Percentiles rank a stretch among this genome's conserved stretches.
These are phyloP conservation scores for Leucophenga maculata DNA, from an alignment of 2,888 invertebrate species.

Conservation along the genomic window DNA sequence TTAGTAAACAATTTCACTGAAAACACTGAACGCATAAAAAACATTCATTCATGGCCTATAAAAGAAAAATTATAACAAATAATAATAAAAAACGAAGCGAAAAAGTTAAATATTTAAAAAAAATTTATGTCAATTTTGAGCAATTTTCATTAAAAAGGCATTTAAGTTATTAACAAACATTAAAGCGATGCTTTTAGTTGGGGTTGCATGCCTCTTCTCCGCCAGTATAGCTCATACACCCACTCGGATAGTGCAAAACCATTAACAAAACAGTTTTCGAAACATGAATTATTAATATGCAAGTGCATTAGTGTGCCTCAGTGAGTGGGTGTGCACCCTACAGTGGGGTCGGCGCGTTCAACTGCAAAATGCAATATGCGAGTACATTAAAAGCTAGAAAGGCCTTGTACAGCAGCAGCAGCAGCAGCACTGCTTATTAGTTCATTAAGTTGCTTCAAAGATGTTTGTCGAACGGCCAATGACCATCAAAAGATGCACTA, in stretches of 20 bases:
- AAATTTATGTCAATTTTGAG: slow-evolving; percentile 18
- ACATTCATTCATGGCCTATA: neutral
- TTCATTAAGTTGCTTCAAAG: slow-evolving; percentile 15
- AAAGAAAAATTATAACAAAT: neutral
- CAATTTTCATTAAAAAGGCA: slow-evolving; percentile 17
- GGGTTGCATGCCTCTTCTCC: too few species aligned
- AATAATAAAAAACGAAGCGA: neutral
- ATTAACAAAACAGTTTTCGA: slow-evolving; percentile 15
- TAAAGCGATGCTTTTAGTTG: neutral
- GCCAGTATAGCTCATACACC: too few species aligned
- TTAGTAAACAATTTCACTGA: slow-evolving; percentile 5
- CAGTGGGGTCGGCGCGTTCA: neutral
- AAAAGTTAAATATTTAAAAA: slow-evolving; percentile 2
- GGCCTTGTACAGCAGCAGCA: too few species aligned
- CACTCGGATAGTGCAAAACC: neutral
- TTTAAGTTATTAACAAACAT: slow-evolving; percentile 14
- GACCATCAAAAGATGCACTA: neutral
- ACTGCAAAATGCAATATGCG: neutral
- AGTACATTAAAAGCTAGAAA: neutral
- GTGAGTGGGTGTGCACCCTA: neutral
- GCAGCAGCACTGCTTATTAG: slow-evolving; percentile 8
- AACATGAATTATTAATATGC: slow-evolving; percentile 17
- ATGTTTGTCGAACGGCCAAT: neutral
- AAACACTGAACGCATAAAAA: slow-evolving; percentile 4
- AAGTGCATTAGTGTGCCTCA: neutral